Percentiles rank a stretch among this genome's conserved stretches.
phyloP scores from a whole-genome alignment of 1,140 invertebrate species.

The Megalonaias nervosa region DNA sequence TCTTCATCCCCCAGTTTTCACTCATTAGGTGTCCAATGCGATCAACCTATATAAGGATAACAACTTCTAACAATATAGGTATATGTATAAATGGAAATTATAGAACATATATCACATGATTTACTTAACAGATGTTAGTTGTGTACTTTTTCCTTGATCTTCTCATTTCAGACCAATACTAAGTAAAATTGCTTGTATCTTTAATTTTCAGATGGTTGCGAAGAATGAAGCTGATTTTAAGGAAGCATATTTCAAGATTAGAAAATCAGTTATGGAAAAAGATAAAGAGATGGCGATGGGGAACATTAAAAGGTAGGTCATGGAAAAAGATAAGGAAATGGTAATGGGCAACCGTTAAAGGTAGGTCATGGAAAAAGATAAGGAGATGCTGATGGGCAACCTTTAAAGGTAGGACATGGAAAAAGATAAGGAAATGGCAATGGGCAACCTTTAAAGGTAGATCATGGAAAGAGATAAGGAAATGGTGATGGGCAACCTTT shows the following conservation, averaged over 20 bases:
- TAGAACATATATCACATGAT: too few relatives aligned
- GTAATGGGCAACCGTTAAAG: slow-evolving; percentile 33
- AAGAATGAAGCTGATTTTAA: slow-evolving; percentile 46
- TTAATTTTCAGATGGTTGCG: slow-evolving; percentile 17
- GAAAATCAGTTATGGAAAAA: slow-evolving; percentile 41
- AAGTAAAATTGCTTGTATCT: neutral
- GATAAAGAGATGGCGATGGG: slow-evolving; percentile 43
- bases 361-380: slow-evolving; percentile 51
- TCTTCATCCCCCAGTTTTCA: too few relatives aligned
- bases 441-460: slow-evolving; percentile 41
- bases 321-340: too few relatives aligned
- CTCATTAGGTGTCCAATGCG: too few relatives aligned
- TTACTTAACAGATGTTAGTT: neutral
- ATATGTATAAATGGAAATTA: too few relatives aligned
- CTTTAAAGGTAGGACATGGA: slow-evolving; percentile 52
- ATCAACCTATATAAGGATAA: too few relatives aligned
- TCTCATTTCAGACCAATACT: neutral
- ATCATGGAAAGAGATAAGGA: slow-evolving; percentile 45
- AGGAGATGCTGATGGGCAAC: slow-evolving; percentile 36
- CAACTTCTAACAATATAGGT: too few relatives aligned
- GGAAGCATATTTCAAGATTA: slow-evolving; percentile 41
- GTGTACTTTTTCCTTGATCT: too few relatives aligned
- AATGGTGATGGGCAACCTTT: slow-evolving; percentile 41
- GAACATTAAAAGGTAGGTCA: slow-evolving; percentile 47
- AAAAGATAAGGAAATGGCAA: slow-evolving; percentile 38